Evolutionary conservation across 2,888 invertebrate species (phyloP).

Genomic region (Xanthorhoe designata): DNA sequence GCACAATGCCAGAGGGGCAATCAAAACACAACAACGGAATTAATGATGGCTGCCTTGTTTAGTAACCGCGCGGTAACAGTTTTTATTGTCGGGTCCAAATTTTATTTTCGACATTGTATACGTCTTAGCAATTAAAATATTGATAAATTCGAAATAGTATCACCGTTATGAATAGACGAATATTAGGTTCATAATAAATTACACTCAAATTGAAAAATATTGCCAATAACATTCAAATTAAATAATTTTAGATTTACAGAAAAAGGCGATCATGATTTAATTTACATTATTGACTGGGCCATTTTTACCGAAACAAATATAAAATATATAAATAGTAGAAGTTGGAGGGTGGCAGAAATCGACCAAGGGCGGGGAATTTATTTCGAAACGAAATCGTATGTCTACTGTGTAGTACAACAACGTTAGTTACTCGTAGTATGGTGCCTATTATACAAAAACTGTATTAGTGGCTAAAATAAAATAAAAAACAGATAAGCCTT

Average conservation of each 20-base stretch:
- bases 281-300: slow-evolving; percentile 7
- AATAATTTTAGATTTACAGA: slow-evolving; percentile 6
- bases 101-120: slow-evolving; percentile 74
- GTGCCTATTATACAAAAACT: slow-evolving; percentile 52
- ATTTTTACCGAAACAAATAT: slow-evolving; percentile 9
- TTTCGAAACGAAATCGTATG: slow-evolving; percentile 84
- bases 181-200: slow-evolving; percentile 21
- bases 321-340: slow-evolving; percentile 8
- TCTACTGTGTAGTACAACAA: slow-evolving; percentile 85
- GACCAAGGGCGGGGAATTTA: slow-evolving; percentile 72
- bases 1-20: slow-evolving; percentile 73
- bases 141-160: slow-evolving; percentile 77
- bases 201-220: no score
- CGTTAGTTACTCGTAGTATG: slow-evolving; percentile 66
- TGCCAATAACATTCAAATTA: no score
- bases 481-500: slow-evolving; percentile 31
- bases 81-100: slow-evolving; percentile 74
- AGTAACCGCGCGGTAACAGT: slow-evolving; percentile 54
- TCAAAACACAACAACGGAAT: slow-evolving; percentile 83
- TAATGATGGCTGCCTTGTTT: slow-evolving; percentile 88
- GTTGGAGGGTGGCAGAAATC: slow-evolving; percentile 55
- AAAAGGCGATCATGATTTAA: neutral
- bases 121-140: slow-evolving; percentile 69
- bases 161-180: slow-evolving; percentile 58
- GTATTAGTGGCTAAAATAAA: slow-evolving; percentile 6